Base-by-base conservation (phyloP, 1,140 invertebrate genomes). In the Heliothis subflexa region DNA sequence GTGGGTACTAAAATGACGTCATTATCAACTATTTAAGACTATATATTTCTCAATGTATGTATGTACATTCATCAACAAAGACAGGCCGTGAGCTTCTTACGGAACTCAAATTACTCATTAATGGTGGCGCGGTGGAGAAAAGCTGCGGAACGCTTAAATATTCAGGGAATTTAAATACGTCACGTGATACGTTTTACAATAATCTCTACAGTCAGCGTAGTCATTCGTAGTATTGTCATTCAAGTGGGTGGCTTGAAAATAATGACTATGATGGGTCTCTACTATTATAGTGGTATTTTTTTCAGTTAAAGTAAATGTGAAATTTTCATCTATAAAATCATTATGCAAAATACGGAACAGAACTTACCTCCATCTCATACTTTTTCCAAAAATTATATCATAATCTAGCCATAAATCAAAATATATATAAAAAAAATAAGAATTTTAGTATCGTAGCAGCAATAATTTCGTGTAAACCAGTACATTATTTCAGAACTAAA, bases 21-120 rank as follows among this genome's bases (percentile, higher is more conserved):
- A 33, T 28, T 33, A 61, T 13, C 13, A 61, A 61, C 57, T 62
- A 62, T 7, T 40, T 7, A 13, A 7, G 1, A 18, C 33, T 12
- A 33, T 12, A 33, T 64, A 9, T 45, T 11, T 55, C 10, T 9
- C 1, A 18, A 45, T 11, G 61, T 62, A 18, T 16, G 61, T 62
- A 59, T 33, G 25, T 61, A 64, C 61, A 47, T 66, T 49, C 18
- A 18, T 74, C 47, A 49, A 59, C 55, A 74, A 74, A 47, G 45
- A 73, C 25, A 73, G 55, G 55, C 47, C 73, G 33, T 76, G 59
- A 76, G 57, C 57, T 61, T 76, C 73, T 76, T 64, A 76, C 45
- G 14, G 59, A 64, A 62, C 49, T 76, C 57, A 40, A 77, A 77
- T 77, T 66, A 66, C 61, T 77, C 49, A 76, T 77, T 66, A 77